These are phyloP conservation scores for Pygathrix nemaeus DNA, from an alignment of 2,113 vertebrate genomes.

Conservation along the genomic window DNA sequence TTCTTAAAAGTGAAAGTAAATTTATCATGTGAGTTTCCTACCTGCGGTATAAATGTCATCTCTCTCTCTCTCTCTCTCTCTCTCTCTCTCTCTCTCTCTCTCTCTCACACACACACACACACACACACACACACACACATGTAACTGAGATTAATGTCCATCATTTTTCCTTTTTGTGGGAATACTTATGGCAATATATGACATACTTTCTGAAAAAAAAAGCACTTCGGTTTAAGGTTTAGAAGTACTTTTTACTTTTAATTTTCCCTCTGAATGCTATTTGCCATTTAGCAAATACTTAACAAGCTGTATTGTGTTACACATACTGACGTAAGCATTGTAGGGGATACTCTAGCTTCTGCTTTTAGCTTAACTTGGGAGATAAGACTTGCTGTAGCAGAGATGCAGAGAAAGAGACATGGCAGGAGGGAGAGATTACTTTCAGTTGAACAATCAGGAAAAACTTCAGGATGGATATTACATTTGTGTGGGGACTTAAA, in stretches of 20 bases:
- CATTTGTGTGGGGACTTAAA: background rate
- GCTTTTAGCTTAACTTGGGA: slow-evolving; percentile 39
- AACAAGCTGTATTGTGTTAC: background rate
- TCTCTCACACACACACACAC: background rate
- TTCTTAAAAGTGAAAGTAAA: background rate
- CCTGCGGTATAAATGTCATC: background rate
- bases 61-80: background rate
- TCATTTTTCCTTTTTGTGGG: background rate
- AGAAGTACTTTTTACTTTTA: background rate
- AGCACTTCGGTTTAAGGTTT: background rate
- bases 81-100: background rate
- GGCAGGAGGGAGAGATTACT: background rate
- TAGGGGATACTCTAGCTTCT: background rate
- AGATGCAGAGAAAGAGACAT: background rate
- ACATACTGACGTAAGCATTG: background rate
- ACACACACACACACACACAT: no score
- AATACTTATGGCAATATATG: background rate
- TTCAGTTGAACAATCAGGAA: background rate
- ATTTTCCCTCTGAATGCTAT: background rate
- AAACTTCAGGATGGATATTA: background rate
- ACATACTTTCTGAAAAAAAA: background rate
- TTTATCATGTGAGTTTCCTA: background rate
- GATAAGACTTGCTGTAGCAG: background rate
- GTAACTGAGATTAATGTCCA: background rate
- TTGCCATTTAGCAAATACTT: background rate